These are phyloP conservation scores for Scyliorhinus canicula DNA, from an alignment of 2,797 vertebrate genomes.

Conservation along the genomic window DNA sequence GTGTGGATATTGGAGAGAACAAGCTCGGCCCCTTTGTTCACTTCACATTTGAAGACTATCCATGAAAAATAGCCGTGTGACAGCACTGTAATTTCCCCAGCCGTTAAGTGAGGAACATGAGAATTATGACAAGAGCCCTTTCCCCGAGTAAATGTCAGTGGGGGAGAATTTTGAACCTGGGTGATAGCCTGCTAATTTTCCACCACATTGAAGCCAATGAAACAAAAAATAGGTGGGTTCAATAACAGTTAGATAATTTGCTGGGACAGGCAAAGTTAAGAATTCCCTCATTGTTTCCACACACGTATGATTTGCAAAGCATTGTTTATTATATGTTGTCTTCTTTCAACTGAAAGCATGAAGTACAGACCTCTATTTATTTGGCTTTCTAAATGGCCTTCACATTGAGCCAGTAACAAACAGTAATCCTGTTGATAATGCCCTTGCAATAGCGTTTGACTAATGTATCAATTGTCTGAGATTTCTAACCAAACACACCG, in stretches of 20 bases:
- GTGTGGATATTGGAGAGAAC: background rate
- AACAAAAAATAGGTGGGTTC: background rate
- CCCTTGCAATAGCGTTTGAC: background rate
- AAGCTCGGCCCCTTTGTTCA: background rate
- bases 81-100: too few species aligned
- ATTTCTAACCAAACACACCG: background rate
- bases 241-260: background rate
- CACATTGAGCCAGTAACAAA: background rate
- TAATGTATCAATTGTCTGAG: background rate
- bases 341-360: background rate
- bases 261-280: background rate
- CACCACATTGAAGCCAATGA: background rate
- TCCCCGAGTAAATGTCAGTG: background rate
- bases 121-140: background rate
- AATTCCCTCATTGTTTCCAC: background rate
- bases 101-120: too few species aligned
- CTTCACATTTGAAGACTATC: background rate
- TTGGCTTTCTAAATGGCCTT: background rate
- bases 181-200: background rate
- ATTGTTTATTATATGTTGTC: background rate
- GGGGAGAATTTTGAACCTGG: background rate
- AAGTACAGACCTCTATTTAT: background rate
- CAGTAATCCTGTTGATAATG: background rate
- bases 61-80: background rate
- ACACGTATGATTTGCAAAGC: background rate